These are phyloP conservation scores for Euleptes europaea DNA, from an alignment of 2,113 vertebrate species.

Conservation along the genomic window DNA sequence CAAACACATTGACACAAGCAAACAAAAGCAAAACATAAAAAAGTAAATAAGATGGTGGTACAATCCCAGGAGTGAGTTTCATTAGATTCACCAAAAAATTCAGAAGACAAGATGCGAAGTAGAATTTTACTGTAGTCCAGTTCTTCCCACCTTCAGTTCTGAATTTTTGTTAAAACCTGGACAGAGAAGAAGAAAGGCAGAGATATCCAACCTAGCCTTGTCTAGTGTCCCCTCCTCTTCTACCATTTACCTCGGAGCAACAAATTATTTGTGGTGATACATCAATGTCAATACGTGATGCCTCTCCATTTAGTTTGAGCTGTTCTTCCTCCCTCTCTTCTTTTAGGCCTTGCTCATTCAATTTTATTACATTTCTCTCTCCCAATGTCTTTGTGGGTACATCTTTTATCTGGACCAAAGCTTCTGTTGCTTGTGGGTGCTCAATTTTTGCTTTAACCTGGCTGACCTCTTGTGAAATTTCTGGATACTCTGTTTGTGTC, in stretches of 20 bases:
- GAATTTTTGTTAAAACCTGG: slow-evolving; percentile 58
- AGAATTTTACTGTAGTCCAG: slow-evolving; percentile 64
- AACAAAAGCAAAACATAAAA: slow-evolving; percentile 57
- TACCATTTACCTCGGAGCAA: slow-evolving; percentile 98
- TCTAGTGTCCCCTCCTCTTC: slow-evolving; percentile 63
- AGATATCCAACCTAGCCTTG: slow-evolving; percentile 58
- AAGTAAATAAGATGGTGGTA: slow-evolving; percentile 28
- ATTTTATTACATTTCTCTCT: slow-evolving; percentile 67
- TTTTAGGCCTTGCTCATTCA: slow-evolving; percentile 63
- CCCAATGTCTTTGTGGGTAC: slow-evolving; percentile 53
- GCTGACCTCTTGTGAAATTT: slow-evolving; percentile 55
- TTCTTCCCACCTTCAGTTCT: slow-evolving; percentile 63
- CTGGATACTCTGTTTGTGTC: slow-evolving; percentile 64
- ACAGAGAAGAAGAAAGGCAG: slow-evolving; percentile 76
- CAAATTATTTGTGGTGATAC: slow-evolving; percentile 93
- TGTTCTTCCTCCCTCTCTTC: slow-evolving; percentile 72
- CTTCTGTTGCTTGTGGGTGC: slow-evolving; percentile 56
- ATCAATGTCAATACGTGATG: slow-evolving; percentile 85
- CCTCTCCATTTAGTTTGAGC: slow-evolving; percentile 90
- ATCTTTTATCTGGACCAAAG: slow-evolving; percentile 61
- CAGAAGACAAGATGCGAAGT: slow-evolving; percentile 66
- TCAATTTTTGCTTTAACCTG: slow-evolving; percentile 57
- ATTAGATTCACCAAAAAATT: slow-evolving; percentile 59
- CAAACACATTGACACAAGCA: slow-evolving; percentile 53
- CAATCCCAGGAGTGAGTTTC: slow-evolving; percentile 44